Conservation (phyloP, 2,797 vertebrate species). For the Peromyscus attwateri region DNA sequence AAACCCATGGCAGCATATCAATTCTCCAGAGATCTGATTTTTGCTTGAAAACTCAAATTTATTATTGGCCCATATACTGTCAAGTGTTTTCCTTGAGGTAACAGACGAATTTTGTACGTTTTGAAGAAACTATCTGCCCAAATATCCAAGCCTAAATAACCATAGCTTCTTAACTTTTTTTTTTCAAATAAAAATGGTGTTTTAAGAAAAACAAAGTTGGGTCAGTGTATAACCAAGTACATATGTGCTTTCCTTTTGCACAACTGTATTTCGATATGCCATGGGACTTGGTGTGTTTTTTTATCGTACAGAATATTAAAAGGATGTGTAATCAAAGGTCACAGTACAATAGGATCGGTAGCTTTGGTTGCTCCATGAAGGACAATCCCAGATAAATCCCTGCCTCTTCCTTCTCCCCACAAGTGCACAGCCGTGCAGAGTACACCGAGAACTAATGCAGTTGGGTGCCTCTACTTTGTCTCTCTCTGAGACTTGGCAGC, state of each 20-base stretch:
- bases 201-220: not conserved
- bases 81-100: constrained; percentile 13
- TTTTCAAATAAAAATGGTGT: constrained; percentile 32
- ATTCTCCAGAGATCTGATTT: constrained; percentile 14
- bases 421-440: not conserved
- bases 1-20: not conserved
- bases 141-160: not conserved
- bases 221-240: not conserved
- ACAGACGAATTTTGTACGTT: constrained; percentile 14
- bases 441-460: not conserved
- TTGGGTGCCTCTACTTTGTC: not conserved
- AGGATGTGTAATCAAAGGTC: not conserved
- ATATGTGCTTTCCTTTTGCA: not conserved
- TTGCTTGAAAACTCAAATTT: constrained; percentile 34
- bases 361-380: not conserved
- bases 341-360: not conserved
- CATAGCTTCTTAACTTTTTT: not conserved
- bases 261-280: not conserved
- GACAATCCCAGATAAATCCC: not conserved
- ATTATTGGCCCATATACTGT: not conserved
- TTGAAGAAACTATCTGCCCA: constrained; percentile 21
- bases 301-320: not conserved
- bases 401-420: not conserved
- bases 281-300: not conserved
- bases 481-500: not conserved